Evolutionary conservation across 2,888 invertebrate genomes (phyloP), one percentile per base, ranked within the genome.

Genomic region (Lasioglossum lativentre): DNA sequence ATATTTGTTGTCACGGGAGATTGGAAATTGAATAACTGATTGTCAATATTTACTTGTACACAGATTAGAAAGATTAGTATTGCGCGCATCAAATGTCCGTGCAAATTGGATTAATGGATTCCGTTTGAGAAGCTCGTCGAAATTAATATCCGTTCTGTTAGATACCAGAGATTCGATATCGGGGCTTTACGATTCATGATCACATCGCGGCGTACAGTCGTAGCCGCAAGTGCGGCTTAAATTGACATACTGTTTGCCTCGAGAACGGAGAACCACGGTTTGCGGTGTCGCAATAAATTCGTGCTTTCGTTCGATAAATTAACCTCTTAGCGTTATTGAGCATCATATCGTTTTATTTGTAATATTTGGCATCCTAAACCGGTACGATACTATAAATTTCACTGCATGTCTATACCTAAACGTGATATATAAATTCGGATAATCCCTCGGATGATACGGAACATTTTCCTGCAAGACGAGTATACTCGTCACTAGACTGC

Each of bases 101-200:
- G 90, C 89, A 91, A 93, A 93, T 93, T 92, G 91, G 90, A 93
- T 93, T 91, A 93, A 91, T 91, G 91, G 89, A 92, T 93, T n/a
- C 91, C 88, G 90, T 90, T 91, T 88, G 90, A 92, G 92, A 90
- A 91, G 89, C 90, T 85, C 88, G 89, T 91, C 90, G 90, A 91
- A 92, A 93, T 93, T 93, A 93, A 92, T 93, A 93, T 93, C 92
- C 93, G 93, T 93, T 93, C 89, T 86, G 93, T 92, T 93, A 91
- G 93, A 91, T 92, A 89, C 88, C 83, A 84, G 90, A 90, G 90
- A 92, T 90, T 89, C 92, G 91, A 92, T 93, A 89, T 80, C 83
- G 75, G 70, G 84, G 86, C 90, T 86, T 88, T 90, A 90, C 87
- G 88, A 90, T 91, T 88, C 89, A 86, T 73, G 89, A 91, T 90